Evolutionary conservation across 2,888 invertebrate species (phyloP).

Genomic region (Megalurothrips usitatus): DNA sequence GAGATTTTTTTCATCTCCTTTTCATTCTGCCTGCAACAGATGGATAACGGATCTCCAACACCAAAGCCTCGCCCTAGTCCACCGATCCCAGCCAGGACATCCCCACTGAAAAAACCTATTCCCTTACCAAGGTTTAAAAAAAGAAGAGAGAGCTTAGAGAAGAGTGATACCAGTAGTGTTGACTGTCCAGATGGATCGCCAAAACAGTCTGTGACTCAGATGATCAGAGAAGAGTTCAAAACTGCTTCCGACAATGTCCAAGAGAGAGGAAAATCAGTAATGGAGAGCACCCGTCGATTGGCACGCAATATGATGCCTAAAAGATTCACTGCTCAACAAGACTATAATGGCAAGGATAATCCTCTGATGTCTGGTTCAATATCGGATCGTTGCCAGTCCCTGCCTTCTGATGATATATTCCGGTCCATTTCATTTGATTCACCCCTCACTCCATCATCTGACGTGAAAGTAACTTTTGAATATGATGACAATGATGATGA

Average conservation of each 20-base stretch:
- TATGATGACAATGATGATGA: conserved; percentile 38
- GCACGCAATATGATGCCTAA: conserved; percentile 48
- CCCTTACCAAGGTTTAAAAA: conserved; percentile 35
- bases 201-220: conserved; percentile 44
- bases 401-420: conserved; percentile 58
- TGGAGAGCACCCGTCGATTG: conserved; percentile 59
- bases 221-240: conserved; percentile 51
- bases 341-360: conserved; percentile 30
- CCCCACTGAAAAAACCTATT: conserved; percentile 32
- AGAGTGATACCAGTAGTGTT: conserved; percentile 22
- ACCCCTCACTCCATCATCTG: conserved; percentile 47
- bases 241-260: conserved; percentile 51
- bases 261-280: conserved; percentile 57
- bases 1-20: background rate
- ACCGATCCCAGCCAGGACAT: background rate
- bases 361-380: background rate
- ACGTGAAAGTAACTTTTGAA: conserved; percentile 30
- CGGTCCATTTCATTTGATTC: conserved; percentile 62
- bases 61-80: background rate
- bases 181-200: conserved; percentile 32
- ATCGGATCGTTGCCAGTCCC: conserved; percentile 51
- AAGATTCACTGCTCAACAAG: conserved; percentile 40
- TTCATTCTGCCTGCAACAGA: background rate
- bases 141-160: conserved; percentile 12
- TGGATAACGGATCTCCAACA: background rate